phyloP scores from a whole-genome alignment of 2,888 invertebrate genomes.

The Bedellia somnulentella region DNA sequence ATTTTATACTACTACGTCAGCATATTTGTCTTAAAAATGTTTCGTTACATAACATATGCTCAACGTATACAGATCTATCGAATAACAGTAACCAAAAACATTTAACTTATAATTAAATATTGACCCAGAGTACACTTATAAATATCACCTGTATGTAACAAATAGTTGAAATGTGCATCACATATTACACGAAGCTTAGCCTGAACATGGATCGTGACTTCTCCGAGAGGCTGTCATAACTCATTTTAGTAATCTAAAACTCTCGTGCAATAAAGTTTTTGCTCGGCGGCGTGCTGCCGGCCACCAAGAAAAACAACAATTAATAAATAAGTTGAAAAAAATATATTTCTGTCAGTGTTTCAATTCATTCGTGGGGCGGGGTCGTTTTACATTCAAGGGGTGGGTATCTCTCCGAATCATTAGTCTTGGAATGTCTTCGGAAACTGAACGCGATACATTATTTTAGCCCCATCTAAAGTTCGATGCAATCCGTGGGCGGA shows the following conservation, averaged over 20 bases:
- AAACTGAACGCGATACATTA: conserved; percentile 42
- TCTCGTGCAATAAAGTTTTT: conserved; percentile 12
- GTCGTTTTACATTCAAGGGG: conserved; percentile 59
- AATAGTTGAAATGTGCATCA: too few species aligned
- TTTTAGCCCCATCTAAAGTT: conserved; percentile 37
- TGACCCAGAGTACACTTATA: too few species aligned
- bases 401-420: conserved; percentile 56
- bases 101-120: too few species aligned
- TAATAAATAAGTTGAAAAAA: conserved; percentile 38
- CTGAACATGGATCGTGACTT: too few species aligned
- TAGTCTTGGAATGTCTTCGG: conserved; percentile 48
- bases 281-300: conserved; percentile 12
- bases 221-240: conserved; percentile 10
- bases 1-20: too few species aligned
- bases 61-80: too few species aligned
- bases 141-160: too few species aligned
- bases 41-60: too few species aligned
- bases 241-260: conserved; percentile 11
- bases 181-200: too few species aligned
- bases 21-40: too few species aligned
- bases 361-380: conserved; percentile 55
- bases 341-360: conserved; percentile 41
- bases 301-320: conserved; percentile 52
- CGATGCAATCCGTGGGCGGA: conserved; percentile 37
- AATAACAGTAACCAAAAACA: too few species aligned